Evolutionary conservation across 2,113 vertebrate species (phyloP).

Genomic region (Gracilinanus agilis): DNA sequence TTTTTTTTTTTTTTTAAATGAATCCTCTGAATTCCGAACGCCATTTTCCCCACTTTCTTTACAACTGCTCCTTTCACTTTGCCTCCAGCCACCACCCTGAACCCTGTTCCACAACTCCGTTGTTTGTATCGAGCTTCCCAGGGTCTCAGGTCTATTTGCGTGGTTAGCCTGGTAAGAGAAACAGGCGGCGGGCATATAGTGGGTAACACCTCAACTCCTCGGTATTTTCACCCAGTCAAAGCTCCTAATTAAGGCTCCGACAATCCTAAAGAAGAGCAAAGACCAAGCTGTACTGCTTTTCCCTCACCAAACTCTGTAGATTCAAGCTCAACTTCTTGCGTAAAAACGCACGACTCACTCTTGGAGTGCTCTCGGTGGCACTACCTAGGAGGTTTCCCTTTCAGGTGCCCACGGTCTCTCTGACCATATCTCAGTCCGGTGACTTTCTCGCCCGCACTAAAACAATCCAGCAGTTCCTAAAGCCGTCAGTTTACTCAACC

Average conservation of each 20-base stretch:
- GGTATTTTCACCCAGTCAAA: neutral
- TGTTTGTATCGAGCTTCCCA: neutral
- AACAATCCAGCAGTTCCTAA: neutral
- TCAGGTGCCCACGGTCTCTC: neutral
- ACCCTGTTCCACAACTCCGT: neutral
- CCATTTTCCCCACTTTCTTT: neutral
- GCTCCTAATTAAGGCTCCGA: neutral
- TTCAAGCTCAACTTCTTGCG: slow-evolving; percentile 10
- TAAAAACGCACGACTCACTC: slow-evolving; percentile 36
- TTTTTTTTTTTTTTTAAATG: no score
- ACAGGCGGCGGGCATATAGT: neutral
- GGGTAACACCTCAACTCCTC: neutral
- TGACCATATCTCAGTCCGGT: neutral
- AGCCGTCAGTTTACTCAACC: neutral
- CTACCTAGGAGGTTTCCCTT: slow-evolving; percentile 21
- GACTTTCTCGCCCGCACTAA: neutral
- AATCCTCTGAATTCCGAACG: slow-evolving; percentile 39
- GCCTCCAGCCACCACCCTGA: neutral
- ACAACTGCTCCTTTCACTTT: neutral
- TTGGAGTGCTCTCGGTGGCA: neutral
- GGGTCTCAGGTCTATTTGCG: neutral
- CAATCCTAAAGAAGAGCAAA: neutral
- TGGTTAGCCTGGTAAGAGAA: neutral
- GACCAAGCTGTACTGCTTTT: neutral
- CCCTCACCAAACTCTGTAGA: neutral